Base-by-base conservation (phyloP, 2,888 invertebrate species). In the Girardia tigrina region DNA sequence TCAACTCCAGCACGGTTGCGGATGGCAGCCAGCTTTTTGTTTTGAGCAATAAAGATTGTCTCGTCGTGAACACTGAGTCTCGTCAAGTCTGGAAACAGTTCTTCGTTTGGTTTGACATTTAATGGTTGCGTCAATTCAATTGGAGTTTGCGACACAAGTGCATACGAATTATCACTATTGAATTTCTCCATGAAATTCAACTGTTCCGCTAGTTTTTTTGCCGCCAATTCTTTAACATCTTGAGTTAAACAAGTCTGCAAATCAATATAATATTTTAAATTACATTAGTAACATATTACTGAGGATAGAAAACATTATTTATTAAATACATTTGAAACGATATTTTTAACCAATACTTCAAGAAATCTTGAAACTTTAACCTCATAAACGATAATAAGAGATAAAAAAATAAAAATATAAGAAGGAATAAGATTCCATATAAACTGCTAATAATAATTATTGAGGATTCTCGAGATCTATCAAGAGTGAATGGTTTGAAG, bases 181-280 rank as follows among this genome's bases (percentile, higher is more conserved):
- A 56, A 56, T 56, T 56, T 56, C n/a, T 56, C 56, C 23, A 20
- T 56, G n/a, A 56, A 56, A 56, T 56, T 56, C 23, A 56, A 56
- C n/a, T 56, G 56, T 12, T 56, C 56, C 23, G n/a, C 4, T n/a
- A 56, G n/a, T 23, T 56, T 56, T 56, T 56, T 56, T 16, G 56
- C 56, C n/a, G 56, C 56, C 23, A 56, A 56, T 56, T 56, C 56
- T 56, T 56, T 56, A 20, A 23, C 56, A 4, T 4, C n/a, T 2
- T 56, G 20, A 6, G 56, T 56, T n/a, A 56, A 56, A 20, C 23
- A 20, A 2, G 56, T 56, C 56, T 56, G 56, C 6, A 56, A 56
- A 8, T n/a, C n/a, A n/a, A n/a, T n/a, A n/a, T n/a, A n/a, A n/a
- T n/a, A n/a, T n/a, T n/a, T n/a, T n/a, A n/a, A n/a, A n/a, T n/a